Base-by-base conservation (phyloP, 2,888 invertebrate species). In the Lasioglossum lativentre region DNA sequence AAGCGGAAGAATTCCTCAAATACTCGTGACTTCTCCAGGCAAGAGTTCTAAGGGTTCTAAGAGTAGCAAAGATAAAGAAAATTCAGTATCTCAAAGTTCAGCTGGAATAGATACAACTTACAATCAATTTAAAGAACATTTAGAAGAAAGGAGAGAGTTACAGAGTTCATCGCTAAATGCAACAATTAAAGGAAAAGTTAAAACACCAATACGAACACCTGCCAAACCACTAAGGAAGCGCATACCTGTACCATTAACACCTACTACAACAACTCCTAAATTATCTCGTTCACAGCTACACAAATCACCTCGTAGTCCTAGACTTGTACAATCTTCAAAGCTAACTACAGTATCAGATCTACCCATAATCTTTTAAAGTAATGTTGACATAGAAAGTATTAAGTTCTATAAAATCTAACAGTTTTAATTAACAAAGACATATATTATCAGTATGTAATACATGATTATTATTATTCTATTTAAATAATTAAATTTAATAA, bases 141-240 rank as follows among this genome's bases (percentile, higher is more conserved):
- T 96, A 72, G 95, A 96, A 78, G 95, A 96, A 56, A 95, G 96
- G 56, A 95, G 95, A 75, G 96, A 96, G 86, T 93, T 96, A 42
- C 96, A 96, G 83, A 96, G 96, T 86, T 96, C 96, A 85, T 12
- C 95, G 38, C 66, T 27, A 23, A 89, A 68, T 38, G 59, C 75
- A 30, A 83, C 10, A 8, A 30, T 19, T 23, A 91, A 79, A 90
- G 90, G 72, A 23, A 88, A 42, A 56, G 12, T 78, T 12, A 90
- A 80, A 30, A 83, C 86, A 14, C 88, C 88, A 8, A 27, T 89
- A 10, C 85, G 91, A 78, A 93, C 92, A 14, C 92, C 93, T 6
- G 88, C 85, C 4, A 95, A 95, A 79, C 95, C 95, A 0, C 45
- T 92, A 56, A 88, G 94, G 38, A 94, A 90, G 73, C 90, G 93